Percentiles rank a stretch among this genome's conserved stretches.
These are phyloP conservation scores for Cyprinodon variegatus DNA, from an alignment of 2,113 vertebrate species.

Conservation along the genomic window DNA sequence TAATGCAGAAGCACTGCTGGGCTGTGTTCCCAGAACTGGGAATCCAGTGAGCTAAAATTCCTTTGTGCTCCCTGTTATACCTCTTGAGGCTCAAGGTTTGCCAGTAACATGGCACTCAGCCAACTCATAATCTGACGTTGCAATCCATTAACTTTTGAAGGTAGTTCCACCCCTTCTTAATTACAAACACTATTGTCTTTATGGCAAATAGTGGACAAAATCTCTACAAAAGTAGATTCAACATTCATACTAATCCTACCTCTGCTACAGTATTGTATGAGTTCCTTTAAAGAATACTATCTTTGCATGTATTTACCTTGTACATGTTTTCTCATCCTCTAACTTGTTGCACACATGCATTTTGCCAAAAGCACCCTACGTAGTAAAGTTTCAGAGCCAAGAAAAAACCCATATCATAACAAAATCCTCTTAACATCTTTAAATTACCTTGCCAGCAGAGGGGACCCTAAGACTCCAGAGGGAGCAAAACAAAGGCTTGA, in stretches of 20 bases:
- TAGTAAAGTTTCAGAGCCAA: neutral
- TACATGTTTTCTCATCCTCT: slow-evolving; percentile 12
- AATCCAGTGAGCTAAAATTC: slow-evolving; percentile 69
- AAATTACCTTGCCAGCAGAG: slow-evolving; percentile 46
- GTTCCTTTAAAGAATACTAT: neutral
- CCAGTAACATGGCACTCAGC: slow-evolving; percentile 80
- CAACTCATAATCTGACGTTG: slow-evolving; percentile 88
- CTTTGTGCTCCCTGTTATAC: slow-evolving; percentile 81
- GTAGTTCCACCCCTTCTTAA: slow-evolving; percentile 26
- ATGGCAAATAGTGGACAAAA: slow-evolving; percentile 43
- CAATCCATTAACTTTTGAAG: slow-evolving; percentile 81
- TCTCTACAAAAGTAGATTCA: slow-evolving; percentile 41
- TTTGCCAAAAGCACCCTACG: slow-evolving; percentile 52
- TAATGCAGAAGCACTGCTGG: neutral
- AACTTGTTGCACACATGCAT: slow-evolving; percentile 31
- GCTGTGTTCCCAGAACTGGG: slow-evolving; percentile 41
- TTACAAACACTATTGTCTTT: slow-evolving; percentile 10
- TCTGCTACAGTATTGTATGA: slow-evolving; percentile 12
- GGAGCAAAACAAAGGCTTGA: slow-evolving; percentile 28
- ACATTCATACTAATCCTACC: slow-evolving; percentile 30
- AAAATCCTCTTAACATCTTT: slow-evolving; percentile 53
- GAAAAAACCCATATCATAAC: slow-evolving; percentile 45
- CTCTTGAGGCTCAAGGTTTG: slow-evolving; percentile 81
- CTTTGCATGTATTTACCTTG: neutral
- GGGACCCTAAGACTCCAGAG: slow-evolving; percentile 46